Conservation (phyloP, 2,888 invertebrate species). For the Drosophila longiperda region DNA sequence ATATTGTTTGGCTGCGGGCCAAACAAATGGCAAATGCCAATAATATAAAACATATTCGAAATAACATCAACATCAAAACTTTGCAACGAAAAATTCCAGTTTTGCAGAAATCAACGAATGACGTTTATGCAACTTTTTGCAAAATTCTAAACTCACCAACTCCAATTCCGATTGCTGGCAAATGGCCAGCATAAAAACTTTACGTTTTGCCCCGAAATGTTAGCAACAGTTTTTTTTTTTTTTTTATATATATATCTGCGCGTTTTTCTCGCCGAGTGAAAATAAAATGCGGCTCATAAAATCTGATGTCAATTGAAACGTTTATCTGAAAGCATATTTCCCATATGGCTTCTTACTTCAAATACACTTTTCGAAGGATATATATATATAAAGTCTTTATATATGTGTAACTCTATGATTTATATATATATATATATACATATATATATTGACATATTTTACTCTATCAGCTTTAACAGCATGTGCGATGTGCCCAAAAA, state of each 20-base stretch:
- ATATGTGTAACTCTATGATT: no score
- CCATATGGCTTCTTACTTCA: constrained; percentile 63
- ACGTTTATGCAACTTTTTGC: constrained; percentile 61
- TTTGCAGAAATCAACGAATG: constrained; percentile 55
- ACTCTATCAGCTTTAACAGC: background rate
- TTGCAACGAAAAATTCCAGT: constrained; percentile 20
- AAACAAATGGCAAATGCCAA: constrained; percentile 43
- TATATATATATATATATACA: background rate
- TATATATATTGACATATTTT: fast-evolving
- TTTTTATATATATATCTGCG: constrained; percentile 12
- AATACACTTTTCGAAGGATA: background rate
- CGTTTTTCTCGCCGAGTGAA: constrained; percentile 45
- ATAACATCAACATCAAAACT: constrained; percentile 6
- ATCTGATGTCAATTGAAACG: constrained; percentile 75
- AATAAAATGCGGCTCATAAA: constrained; percentile 69
- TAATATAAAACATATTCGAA: constrained; percentile 63
- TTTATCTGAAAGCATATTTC: constrained; percentile 69
- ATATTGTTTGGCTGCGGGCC: constrained; percentile 54
- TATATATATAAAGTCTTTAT: background rate
- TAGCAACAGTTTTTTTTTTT: constrained; percentile 35
- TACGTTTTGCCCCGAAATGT: constrained; percentile 19
- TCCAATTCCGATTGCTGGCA: constrained; percentile 44
- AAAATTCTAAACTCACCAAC: constrained; percentile 21
- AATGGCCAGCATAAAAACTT: constrained; percentile 44
- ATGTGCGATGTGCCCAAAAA: background rate